Evolutionary conservation across 2,888 invertebrate genomes (phyloP).

Genomic region (Hypomecis punctinalis): DNA sequence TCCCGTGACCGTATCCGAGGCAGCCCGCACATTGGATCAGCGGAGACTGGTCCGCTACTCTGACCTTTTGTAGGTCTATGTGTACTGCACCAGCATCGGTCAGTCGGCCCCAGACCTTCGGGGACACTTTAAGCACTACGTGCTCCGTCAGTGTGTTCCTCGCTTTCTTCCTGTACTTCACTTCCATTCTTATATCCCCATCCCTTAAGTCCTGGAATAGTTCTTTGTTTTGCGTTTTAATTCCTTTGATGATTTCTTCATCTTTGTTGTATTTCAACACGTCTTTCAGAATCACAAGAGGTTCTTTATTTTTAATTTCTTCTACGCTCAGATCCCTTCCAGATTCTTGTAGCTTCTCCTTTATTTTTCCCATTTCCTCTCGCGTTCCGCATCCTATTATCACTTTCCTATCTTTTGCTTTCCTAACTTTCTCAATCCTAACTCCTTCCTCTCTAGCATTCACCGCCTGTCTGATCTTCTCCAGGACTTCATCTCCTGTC

Average conservation of each 20-base stretch:
- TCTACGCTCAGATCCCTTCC: constrained; percentile 8
- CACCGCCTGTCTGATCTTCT: constrained; percentile 12
- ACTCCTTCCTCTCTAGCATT: constrained; percentile 24
- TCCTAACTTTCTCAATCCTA: constrained; percentile 12
- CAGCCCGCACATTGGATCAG: too few relatives aligned
- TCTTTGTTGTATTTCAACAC: too few relatives aligned
- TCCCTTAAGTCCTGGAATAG: neutral
- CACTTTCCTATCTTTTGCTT: constrained; percentile 22
- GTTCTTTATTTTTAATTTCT: constrained; percentile 7
- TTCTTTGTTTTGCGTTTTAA: constrained; percentile 12
- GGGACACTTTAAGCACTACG: too few relatives aligned
- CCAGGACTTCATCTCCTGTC: constrained; percentile 14
- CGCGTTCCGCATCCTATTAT: constrained; percentile 16
- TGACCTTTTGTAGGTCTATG: too few relatives aligned
- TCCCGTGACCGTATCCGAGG: too few relatives aligned
- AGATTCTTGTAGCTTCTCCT: too few relatives aligned
- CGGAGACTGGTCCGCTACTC: too few relatives aligned
- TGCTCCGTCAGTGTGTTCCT: too few relatives aligned
- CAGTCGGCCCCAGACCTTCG: too few relatives aligned
- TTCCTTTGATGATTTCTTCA: neutral
- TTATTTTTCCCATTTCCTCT: constrained; percentile 8
- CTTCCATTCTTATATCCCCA: neutral
- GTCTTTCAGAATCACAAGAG: too few relatives aligned
- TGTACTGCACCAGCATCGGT: too few relatives aligned
- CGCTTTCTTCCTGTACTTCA: constrained; percentile 11